phyloP scores from a whole-genome alignment of 1,140 invertebrate species.

The Pseudobourletiella spinata region DNA sequence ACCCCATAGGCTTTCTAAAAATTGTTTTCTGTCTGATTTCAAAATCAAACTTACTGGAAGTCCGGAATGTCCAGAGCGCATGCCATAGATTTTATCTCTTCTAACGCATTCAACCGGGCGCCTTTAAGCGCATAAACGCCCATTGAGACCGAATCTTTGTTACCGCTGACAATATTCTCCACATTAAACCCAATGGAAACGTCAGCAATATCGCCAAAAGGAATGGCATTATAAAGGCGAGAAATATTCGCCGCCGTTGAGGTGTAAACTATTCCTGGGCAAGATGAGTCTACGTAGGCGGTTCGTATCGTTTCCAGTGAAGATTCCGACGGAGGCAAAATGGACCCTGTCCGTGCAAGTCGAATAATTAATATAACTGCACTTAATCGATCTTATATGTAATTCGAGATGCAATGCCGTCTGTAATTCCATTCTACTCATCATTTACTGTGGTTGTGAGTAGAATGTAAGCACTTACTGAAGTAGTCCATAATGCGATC shows the following conservation, averaged over 20 bases:
- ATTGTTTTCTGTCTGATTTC: too few relatives aligned
- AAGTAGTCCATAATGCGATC: slow-evolving; percentile 81
- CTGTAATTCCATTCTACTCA: too few relatives aligned
- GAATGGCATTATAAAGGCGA: background rate
- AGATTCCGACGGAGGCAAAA: too few relatives aligned
- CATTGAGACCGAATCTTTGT: background rate
- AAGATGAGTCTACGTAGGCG: too few relatives aligned
- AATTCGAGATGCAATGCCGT: too few relatives aligned
- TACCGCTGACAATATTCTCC: background rate
- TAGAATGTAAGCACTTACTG: slow-evolving; percentile 41
- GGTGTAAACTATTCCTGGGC: too few relatives aligned
- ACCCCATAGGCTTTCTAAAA: too few relatives aligned
- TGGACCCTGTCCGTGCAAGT: too few relatives aligned
- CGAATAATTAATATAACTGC: too few relatives aligned
- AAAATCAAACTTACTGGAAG: slow-evolving; percentile 6
- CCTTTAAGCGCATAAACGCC: background rate
- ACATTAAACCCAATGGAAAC: slow-evolving; percentile 1
- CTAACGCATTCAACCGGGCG: background rate
- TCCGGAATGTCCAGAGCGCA: background rate
- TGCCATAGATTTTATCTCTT: background rate
- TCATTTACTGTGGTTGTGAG: too few relatives aligned
- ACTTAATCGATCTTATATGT: too few relatives aligned
- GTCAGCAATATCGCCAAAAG: background rate
- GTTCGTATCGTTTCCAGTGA: too few relatives aligned
- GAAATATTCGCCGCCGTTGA: background rate